A percentile compares a stretch with the other conserved stretches of the same genome.
Evolutionary conservation across 1,140 invertebrate genomes (phyloP).

Genomic region (Eciton burchellii): DNA sequence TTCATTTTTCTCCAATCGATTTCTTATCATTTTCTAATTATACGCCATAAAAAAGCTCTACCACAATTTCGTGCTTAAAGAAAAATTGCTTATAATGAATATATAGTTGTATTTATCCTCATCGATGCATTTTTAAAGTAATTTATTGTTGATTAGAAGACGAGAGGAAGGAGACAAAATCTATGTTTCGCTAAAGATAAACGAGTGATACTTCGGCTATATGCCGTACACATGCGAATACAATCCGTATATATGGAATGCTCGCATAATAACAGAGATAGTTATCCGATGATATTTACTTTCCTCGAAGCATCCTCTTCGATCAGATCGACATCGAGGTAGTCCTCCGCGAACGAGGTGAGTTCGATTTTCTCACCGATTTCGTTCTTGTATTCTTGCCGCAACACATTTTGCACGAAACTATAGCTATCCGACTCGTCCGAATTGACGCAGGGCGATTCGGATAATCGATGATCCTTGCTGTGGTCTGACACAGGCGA

Average conservation of each 20-base stretch:
- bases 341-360: conserved; percentile 33
- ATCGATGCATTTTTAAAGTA: too few species aligned
- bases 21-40: too few species aligned
- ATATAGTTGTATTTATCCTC: not conserved
- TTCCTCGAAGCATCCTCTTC: conserved; percentile 62
- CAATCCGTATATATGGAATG: not conserved
- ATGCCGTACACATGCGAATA: not conserved
- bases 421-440: conserved; percentile 68
- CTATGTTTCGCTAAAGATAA: not conserved
- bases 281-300: conserved; percentile 37
- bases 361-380: conserved; percentile 68
- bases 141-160: not conserved
- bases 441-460: conserved; percentile 71
- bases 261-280: not conserved
- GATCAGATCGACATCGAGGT: conserved; percentile 72
- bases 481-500: conserved; percentile 40
- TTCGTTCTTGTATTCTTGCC: conserved; percentile 51
- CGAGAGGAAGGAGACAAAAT: conserved; percentile 13
- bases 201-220: conserved; percentile 10
- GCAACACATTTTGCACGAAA: conserved; percentile 60
- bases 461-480: conserved; percentile 54
- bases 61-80: too few species aligned
- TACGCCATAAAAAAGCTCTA: too few species aligned
- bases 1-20: too few species aligned
- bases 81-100: not conserved